Conservation (phyloP, 1,140 invertebrate genomes). For the Hycleus cichorii region DNA sequence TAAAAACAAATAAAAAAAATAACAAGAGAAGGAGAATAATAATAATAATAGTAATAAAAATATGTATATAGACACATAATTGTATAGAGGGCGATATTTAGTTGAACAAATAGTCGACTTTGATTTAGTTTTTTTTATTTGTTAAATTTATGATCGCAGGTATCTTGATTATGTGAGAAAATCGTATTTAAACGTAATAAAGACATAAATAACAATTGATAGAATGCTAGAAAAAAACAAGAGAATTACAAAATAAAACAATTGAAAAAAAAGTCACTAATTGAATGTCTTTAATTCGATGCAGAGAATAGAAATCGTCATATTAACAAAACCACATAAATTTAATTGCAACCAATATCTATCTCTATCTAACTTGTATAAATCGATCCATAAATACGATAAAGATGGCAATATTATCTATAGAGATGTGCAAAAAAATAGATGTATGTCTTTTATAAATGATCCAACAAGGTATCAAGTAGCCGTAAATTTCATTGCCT, state of each 20-base stretch:
- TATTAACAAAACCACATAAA: slow-evolving; percentile 24
- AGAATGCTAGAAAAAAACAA: slow-evolving; percentile 7
- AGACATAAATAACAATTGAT: slow-evolving; percentile 26
- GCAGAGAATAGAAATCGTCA: slow-evolving; percentile 33
- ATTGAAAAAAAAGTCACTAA: slow-evolving; percentile 20
- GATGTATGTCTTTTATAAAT: too few species aligned
- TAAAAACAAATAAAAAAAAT: slow-evolving; percentile 37
- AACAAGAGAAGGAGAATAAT: slow-evolving; percentile 16
- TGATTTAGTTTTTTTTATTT: slow-evolving; percentile 1
- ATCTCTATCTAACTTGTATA: slow-evolving; percentile 7
- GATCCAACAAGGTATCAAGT: slow-evolving; percentile 4
- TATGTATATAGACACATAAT: slow-evolving; percentile 2
- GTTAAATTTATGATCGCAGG: neutral
- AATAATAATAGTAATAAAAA: neutral
- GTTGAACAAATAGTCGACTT: slow-evolving; percentile 1
- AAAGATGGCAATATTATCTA: neutral
- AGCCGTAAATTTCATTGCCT: slow-evolving; percentile 19
- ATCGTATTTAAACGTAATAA: slow-evolving; percentile 15
- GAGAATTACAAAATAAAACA: slow-evolving; percentile 24
- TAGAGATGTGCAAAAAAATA: too few species aligned
- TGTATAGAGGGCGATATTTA: slow-evolving; percentile 20
- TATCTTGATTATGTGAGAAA: neutral
- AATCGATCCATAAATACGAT: neutral
- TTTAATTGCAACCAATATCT: slow-evolving; percentile 14
- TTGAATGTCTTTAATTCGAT: slow-evolving; percentile 33